Conservation (phyloP, 1,140 invertebrate species). For the Drosophila yakuba region DNA sequence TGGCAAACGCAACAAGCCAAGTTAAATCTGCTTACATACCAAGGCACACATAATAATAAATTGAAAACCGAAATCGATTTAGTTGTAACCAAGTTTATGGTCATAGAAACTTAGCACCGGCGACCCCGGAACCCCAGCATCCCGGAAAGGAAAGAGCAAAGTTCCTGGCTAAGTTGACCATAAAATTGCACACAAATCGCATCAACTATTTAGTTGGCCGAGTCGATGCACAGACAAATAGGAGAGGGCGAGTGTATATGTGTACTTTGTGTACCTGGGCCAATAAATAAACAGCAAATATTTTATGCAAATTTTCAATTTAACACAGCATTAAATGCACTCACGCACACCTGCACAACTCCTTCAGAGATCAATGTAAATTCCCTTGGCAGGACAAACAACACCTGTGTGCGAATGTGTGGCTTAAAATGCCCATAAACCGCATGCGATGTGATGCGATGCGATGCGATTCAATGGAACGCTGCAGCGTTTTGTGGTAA, state of each 20-base stretch:
- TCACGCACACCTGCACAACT: conserved; percentile 14
- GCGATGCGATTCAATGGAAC: conserved; percentile 37
- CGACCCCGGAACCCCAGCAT: background rate
- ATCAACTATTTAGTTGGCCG: conserved; percentile 78
- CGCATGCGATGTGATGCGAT: conserved; percentile 44
- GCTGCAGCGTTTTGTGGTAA: conserved; percentile 61
- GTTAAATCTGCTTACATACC: conserved; percentile 37
- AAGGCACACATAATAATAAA: conserved; percentile 45
- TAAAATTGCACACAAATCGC: conserved; percentile 81
- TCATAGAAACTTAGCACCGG: conserved; percentile 18
- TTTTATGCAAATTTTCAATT: conserved; percentile 83
- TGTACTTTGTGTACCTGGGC: conserved; percentile 15
- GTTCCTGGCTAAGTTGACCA: conserved; percentile 66
- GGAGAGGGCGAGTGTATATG: conserved; percentile 3
- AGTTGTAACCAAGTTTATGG: conserved; percentile 51
- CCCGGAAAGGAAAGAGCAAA: conserved; percentile 16
- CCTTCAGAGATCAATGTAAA: conserved; percentile 57
- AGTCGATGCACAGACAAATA: conserved; percentile 42
- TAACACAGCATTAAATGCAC: conserved; percentile 79
- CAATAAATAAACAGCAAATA: conserved; percentile 81
- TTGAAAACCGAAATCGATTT: conserved; percentile 52
- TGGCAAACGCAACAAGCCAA: conserved; percentile 7
- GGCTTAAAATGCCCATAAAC: conserved; percentile 64
- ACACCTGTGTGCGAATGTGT: conserved; percentile 51
- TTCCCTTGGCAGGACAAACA: conserved; percentile 54